phyloP scores from a whole-genome alignment of 2,113 vertebrate genomes.

The Istiophorus platypterus region DNA sequence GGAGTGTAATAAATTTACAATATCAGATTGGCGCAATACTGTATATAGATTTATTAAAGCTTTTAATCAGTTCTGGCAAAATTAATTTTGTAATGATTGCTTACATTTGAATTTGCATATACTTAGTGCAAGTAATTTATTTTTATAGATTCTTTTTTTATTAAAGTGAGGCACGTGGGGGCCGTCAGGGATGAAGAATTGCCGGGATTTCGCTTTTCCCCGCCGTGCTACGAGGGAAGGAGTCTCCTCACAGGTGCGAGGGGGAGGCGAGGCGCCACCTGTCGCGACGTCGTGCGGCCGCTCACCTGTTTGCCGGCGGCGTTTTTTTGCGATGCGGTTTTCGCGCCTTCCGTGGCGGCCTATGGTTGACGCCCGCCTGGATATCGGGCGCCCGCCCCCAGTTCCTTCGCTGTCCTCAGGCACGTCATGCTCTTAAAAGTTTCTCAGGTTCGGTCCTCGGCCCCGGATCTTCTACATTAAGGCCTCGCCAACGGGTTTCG shows the following conservation, averaged over 20 bases:
- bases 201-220: slow-evolving; percentile 83
- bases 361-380: too few species aligned
- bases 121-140: slow-evolving; percentile 98
- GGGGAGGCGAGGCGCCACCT: slow-evolving; percentile 37
- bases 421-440: background rate
- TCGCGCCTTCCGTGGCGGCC: too few species aligned
- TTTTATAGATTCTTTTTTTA: slow-evolving; percentile 98
- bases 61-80: slow-evolving; percentile 99
- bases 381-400: too few species aligned
- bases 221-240: slow-evolving; percentile 20
- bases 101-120: slow-evolving; percentile 99
- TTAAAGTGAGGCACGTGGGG: slow-evolving; percentile 91
- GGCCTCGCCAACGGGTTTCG: background rate
- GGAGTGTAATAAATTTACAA: slow-evolving; percentile 99
- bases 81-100: slow-evolving; percentile 99
- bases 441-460: too few species aligned
- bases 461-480: background rate
- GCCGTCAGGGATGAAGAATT: slow-evolving; percentile 90
- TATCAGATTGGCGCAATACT: slow-evolving; percentile 99
- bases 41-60: slow-evolving; percentile 99
- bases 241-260: slow-evolving; percentile 30
- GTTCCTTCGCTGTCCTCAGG: too few species aligned
- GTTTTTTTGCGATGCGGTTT: too few species aligned
- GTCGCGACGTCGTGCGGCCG: background rate
- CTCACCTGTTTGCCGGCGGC: background rate